Evolutionary conservation across 2,888 invertebrate species (phyloP).

Genomic region (Ethmia dodecea): DNA sequence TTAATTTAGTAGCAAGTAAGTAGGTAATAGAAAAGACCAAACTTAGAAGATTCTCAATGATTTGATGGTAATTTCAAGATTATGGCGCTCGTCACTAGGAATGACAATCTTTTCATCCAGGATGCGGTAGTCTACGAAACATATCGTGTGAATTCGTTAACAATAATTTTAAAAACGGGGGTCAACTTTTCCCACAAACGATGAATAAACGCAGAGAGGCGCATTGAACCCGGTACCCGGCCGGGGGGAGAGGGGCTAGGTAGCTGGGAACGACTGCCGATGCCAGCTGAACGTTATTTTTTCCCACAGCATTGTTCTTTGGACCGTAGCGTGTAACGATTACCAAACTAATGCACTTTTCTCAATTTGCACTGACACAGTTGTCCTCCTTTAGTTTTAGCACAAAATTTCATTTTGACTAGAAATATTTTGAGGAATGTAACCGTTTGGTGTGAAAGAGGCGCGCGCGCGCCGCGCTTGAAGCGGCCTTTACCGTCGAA

Average conservation of each 20-base stretch:
- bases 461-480: conserved; percentile 69
- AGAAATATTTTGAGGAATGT: conserved; percentile 51
- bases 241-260: conserved; percentile 65
- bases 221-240: conserved; percentile 75
- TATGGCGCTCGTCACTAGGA: conserved; percentile 7
- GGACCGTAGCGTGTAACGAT: conserved; percentile 66
- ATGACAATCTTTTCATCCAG: conserved; percentile 33
- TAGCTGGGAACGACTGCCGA: conserved; percentile 75
- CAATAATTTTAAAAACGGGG: conserved; percentile 70
- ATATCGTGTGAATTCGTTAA: conserved; percentile 74
- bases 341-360: conserved; percentile 44
- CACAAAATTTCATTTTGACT: conserved; percentile 57
- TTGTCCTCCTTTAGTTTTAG: conserved; percentile 21
- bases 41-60: conserved; percentile 3
- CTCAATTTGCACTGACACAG: conserved; percentile 42
- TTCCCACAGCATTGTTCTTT: conserved; percentile 79
- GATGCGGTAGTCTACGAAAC: conserved; percentile 55
- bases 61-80: too few species aligned
- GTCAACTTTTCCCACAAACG: conserved; percentile 78
- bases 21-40: conserved; percentile 1
- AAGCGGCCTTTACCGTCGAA: conserved; percentile 57
- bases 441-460: conserved; percentile 31
- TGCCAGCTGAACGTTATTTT: conserved; percentile 79
- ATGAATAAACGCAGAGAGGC: conserved; percentile 76
- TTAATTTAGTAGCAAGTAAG: not conserved